phyloP scores from a whole-genome alignment of 2,888 invertebrate species.

The Trissoscelio sp. region DNA sequence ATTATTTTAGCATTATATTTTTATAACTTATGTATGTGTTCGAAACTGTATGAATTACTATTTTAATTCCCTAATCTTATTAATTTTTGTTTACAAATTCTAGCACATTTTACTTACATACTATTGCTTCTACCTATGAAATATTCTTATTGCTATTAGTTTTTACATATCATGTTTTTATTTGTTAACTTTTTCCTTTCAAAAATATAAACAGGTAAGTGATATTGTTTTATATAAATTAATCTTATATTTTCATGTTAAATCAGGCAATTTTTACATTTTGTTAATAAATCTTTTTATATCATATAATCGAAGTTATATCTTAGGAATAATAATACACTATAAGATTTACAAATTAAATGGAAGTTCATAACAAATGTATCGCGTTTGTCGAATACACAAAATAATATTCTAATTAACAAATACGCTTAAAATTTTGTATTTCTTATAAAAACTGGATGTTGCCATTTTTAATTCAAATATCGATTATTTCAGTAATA shows the following conservation, averaged over 20 bases:
- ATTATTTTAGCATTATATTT: too few species aligned
- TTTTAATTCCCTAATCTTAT: too few species aligned
- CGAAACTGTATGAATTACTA: too few species aligned
- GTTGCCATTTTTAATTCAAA: neutral
- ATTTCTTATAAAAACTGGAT: slow-evolving; percentile 7
- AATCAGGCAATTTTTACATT: slow-evolving; percentile 34
- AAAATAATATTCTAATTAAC: slow-evolving; percentile 8
- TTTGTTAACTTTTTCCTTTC: slow-evolving; percentile 42
- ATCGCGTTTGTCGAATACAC: neutral
- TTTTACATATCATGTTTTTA: slow-evolving; percentile 43
- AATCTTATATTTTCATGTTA: slow-evolving; percentile 40
- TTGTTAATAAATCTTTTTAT: slow-evolving; percentile 13
- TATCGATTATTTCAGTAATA: neutral
- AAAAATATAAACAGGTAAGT: slow-evolving; percentile 61
- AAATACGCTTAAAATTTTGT: neutral
- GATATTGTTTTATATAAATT: slow-evolving; percentile 44
- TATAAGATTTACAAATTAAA: slow-evolving; percentile 11
- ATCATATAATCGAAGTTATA: neutral
- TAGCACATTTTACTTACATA: too few species aligned
- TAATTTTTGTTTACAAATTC: too few species aligned
- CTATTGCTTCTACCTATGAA: too few species aligned
- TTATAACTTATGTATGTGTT: too few species aligned
- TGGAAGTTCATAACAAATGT: slow-evolving; percentile 13
- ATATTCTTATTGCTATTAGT: slow-evolving; percentile 29
- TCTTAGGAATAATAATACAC: slow-evolving; percentile 29